Conservation (phyloP, 1,140 invertebrate species). For the Drosophila orosa region DNA sequence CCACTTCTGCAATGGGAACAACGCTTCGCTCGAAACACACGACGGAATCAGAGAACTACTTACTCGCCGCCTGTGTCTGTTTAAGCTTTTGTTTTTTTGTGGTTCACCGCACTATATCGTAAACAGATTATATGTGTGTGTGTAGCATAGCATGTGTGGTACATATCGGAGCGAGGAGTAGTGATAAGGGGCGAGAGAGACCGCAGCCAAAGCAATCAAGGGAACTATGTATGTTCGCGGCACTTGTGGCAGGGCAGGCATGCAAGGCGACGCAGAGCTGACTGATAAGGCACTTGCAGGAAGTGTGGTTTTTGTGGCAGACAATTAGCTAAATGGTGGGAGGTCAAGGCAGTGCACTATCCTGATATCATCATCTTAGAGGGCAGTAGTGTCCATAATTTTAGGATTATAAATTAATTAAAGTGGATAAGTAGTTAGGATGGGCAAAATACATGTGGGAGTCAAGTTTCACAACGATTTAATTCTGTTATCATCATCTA, state of each 20-base stretch:
- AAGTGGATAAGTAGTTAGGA: accelerated
- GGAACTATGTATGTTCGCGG: conserved; percentile 1
- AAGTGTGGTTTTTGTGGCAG: conserved; percentile 9
- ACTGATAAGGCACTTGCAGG: conserved; percentile 15
- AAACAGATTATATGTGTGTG: conserved; percentile 4
- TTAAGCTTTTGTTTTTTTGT: conserved; percentile 23
- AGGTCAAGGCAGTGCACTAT: neutral
- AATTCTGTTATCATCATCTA: neutral
- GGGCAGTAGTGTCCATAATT: neutral
- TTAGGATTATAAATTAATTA: neutral
- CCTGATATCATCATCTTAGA: neutral
- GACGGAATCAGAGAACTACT: conserved; percentile 7
- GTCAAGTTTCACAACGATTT: neutral
- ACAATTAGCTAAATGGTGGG: neutral
- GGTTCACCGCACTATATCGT: conserved; percentile 29
- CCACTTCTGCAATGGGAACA: conserved; percentile 32
- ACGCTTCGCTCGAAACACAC: conserved; percentile 2
- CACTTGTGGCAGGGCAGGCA: conserved; percentile 25
- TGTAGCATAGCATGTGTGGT: too few relatives aligned
- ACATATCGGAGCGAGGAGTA: conserved; percentile 8
- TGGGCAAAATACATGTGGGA: neutral
- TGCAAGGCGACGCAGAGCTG: neutral
- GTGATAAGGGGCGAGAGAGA: conserved; percentile 26
- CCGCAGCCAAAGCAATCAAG: conserved; percentile 22
- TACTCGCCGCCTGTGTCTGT: conserved; percentile 7